Base-by-base conservation (phyloP, 2,797 vertebrate species). In the Cryptoprocta ferox region DNA sequence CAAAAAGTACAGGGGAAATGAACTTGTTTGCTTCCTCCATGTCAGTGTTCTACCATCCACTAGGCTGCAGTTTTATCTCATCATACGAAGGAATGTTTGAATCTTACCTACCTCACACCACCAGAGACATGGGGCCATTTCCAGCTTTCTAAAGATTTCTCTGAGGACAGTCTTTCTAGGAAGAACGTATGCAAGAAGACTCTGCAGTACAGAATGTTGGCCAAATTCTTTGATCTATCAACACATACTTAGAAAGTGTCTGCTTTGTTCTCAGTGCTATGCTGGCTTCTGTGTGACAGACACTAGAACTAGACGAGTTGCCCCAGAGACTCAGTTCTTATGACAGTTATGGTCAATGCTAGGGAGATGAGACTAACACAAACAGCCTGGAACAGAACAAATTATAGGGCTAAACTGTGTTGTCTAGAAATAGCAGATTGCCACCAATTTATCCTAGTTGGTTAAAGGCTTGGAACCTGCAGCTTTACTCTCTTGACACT, bases 401-500 rank as follows among this genome's bases (percentile, higher is more conserved):
- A 45, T 1, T 15, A 3, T 48, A 32, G 70, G 70, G 53, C 81
- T 59, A 15, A 42, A 73, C 14, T 18, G 56, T 80, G 21, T 73
- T 84, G 42, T 89, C 80, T 92, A 9, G 78, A 91, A 73, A 91
- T 28, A 63, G n/a, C 6, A 16, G 45, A 28, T 11, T 35, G 24
- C 68, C 70, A 32, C 32, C 0, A 0, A 5, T 50, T 80, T 45
- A 42, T 12, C 65, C 75, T 32, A 7, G 5, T 32, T 7, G 9
- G 3, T 13, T 32, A 45, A 59, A 50, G 83, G 19, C 66, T 59
- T 48, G 13, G 18, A 35, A 50, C 84, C 53, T 26, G 65, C 65
- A 78, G 56, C 71, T 95, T 39, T 76, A n/a, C 8, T 81, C 59
- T 70, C 85, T 75, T 66, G 66, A 79, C 56, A 76, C 91, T 89